phyloP scores from a whole-genome alignment of 2,797 vertebrate genomes.

The Loris lydekkerianus region DNA sequence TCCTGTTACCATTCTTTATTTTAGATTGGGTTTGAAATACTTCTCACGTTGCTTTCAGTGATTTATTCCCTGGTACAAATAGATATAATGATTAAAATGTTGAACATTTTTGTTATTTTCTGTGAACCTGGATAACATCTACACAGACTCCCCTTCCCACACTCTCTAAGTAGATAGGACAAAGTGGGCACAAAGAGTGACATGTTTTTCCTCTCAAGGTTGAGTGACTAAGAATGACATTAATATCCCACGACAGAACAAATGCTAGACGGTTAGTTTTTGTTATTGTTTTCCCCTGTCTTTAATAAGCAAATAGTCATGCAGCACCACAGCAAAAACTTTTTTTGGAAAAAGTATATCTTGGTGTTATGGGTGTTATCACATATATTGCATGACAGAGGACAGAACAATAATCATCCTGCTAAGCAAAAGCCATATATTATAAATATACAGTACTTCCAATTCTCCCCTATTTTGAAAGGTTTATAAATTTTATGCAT shows the following conservation, averaged over 20 bases:
- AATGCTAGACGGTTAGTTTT: not conserved
- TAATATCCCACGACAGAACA: constrained; percentile 27
- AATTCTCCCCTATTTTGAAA: constrained; percentile 67
- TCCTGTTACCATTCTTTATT: constrained; percentile 77
- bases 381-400: constrained; percentile 62
- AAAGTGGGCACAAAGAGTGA: not conserved
- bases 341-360: constrained; percentile 46
- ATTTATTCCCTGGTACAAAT: constrained; percentile 79
- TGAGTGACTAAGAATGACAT: constrained; percentile 43
- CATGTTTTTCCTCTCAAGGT: not conserved
- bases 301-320: constrained; percentile 24
- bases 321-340: constrained; percentile 41
- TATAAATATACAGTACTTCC: constrained; percentile 44
- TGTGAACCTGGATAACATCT: constrained; percentile 51
- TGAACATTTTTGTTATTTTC: constrained; percentile 62
- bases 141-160: constrained; percentile 43
- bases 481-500: constrained; percentile 37
- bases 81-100: constrained; percentile 70
- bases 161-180: constrained; percentile 16
- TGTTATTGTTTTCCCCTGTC: not conserved
- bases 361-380: constrained; percentile 39
- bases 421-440: constrained; percentile 65
- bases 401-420: constrained; percentile 72
- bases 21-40: constrained; percentile 73
- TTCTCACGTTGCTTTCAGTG: constrained; percentile 73